Conservation (phyloP, 2,888 invertebrate species). For the Andrena flavipes region DNA sequence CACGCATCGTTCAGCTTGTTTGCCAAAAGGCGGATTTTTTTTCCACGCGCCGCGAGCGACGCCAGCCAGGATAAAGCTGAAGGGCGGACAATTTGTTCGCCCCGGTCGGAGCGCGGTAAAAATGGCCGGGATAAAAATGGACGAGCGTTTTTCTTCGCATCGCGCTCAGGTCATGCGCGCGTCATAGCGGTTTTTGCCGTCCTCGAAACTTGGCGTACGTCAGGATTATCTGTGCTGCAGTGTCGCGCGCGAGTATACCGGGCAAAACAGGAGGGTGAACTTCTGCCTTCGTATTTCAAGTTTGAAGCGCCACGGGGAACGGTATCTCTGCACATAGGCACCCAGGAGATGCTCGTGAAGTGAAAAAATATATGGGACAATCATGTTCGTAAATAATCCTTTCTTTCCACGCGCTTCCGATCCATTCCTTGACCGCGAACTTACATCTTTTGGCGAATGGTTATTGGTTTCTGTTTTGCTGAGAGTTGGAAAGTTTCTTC, state of each 20-base stretch:
- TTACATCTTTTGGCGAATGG: too few relatives aligned
- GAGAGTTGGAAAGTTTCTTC: too few relatives aligned
- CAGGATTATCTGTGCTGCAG: slow-evolving; percentile 49
- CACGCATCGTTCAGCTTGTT: slow-evolving; percentile 10
- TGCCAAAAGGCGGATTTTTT: not conserved
- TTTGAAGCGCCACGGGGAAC: not conserved
- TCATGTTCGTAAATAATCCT: too few relatives aligned
- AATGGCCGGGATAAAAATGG: slow-evolving; percentile 24
- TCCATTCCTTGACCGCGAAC: too few relatives aligned
- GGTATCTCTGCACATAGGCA: not conserved
- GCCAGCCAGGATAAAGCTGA: not conserved
- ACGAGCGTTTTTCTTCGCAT: slow-evolving; percentile 18
- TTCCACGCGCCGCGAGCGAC: not conserved
- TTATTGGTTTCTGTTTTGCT: too few relatives aligned
- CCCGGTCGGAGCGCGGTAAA: slow-evolving; percentile 2
- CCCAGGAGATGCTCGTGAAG: too few relatives aligned
- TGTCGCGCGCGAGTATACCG: not conserved
- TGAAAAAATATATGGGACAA: too few relatives aligned
- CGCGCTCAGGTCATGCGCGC: slow-evolving; percentile 19
- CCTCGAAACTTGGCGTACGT: slow-evolving; percentile 52
- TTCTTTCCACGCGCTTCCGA: too few relatives aligned
- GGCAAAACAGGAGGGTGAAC: slow-evolving; percentile 25
- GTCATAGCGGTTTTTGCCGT: slow-evolving; percentile 1
- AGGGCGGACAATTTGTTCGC: slow-evolving; percentile 12
- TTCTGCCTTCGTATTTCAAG: slow-evolving; percentile 3